phyloP scores from a whole-genome alignment of 1,140 invertebrate species.

The Alviniconcha marisindica region DNA sequence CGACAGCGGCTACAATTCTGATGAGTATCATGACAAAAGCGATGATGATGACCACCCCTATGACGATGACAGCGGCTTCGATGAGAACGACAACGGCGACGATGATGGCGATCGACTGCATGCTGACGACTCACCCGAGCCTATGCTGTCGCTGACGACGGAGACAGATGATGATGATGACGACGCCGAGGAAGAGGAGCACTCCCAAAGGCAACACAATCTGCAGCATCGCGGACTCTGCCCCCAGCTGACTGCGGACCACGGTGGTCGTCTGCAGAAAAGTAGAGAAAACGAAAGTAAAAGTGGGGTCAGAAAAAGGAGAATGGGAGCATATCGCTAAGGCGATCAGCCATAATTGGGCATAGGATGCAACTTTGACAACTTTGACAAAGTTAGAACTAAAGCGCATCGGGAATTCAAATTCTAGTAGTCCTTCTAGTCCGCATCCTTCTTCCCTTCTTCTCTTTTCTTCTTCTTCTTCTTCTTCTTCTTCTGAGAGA shows the following conservation, averaged over 20 bases:
- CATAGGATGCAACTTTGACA: background rate
- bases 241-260: background rate
- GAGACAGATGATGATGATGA: constrained; percentile 47
- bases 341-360: no score
- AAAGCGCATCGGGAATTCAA: no score
- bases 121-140: constrained; percentile 1
- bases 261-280: background rate
- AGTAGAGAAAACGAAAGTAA: background rate
- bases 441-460: no score
- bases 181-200: constrained; percentile 41
- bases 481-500: background rate
- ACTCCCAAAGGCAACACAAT: constrained; percentile 38
- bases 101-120: no score
- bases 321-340: background rate
- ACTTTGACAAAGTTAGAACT: no score
- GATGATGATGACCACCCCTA: no score
- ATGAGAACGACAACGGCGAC: no score
- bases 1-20: no score
- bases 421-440: no score
- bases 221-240: background rate
- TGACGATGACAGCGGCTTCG: no score
- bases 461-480: no score
- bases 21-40: no score
- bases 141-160: constrained; percentile 39
- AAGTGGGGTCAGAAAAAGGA: background rate